These are phyloP conservation scores for Apaloderma vittatum DNA, from an alignment of 2,113 vertebrate genomes.

Conservation along the genomic window DNA sequence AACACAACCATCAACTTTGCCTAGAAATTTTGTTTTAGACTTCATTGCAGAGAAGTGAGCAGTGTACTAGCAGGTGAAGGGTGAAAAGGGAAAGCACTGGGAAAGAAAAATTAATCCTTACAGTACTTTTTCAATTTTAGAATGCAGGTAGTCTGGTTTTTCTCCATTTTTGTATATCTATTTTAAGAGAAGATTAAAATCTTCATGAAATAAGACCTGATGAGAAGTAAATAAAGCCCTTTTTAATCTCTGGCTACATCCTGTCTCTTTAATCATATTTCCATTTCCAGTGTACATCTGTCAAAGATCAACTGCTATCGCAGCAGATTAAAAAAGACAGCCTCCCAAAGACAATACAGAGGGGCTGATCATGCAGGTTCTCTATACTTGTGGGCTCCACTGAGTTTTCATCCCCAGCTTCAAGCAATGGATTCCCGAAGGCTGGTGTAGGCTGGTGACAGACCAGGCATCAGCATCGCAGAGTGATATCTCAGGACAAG, in stretches of 20 bases:
- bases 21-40: background rate
- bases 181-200: background rate
- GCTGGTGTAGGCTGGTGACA: background rate
- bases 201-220: background rate
- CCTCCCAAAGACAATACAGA: background rate
- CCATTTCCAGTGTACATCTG: background rate
- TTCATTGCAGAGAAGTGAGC: background rate
- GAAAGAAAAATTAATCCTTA: background rate
- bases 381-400: background rate
- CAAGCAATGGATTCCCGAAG: background rate
- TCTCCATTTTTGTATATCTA: background rate
- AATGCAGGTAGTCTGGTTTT: background rate
- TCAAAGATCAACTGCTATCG: background rate
- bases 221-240: conserved; percentile 27
- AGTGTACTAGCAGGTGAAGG: background rate
- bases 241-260: background rate
- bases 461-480: background rate
- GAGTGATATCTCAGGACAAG: background rate
- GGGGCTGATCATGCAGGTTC: background rate
- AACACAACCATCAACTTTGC: background rate
- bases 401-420: background rate
- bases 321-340: background rate
- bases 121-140: background rate
- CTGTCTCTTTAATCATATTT: background rate
- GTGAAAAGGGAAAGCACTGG: background rate